Base-by-base conservation (phyloP, 2,797 vertebrate species). In the Ceryle rudis region DNA sequence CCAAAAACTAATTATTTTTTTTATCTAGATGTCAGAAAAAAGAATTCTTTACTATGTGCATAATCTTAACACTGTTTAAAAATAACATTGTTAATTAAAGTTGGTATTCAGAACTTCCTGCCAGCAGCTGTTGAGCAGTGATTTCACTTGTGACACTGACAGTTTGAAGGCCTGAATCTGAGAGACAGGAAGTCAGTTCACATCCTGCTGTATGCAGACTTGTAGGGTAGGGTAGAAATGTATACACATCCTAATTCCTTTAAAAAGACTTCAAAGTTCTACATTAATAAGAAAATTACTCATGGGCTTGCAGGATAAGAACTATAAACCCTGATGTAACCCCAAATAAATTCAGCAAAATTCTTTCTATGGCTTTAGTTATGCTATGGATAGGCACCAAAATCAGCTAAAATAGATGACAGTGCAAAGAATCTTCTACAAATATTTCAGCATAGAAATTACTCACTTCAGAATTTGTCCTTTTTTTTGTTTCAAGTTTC, bases 51-150 rank as follows among this genome's bases (percentile, higher is more conserved):
- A 31, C 33, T 35, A 16, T 31, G 33, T 84, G 20, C 26, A 58
- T 75, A 73, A 86, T 61, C n/a, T 70, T 89, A 49, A 47, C 15
- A 47, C 10, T 65, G 18, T 66, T 93, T 93, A 84, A 95, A 92
- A 90, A 70, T 41, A 46, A 93, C 69, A 9, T 62, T 80, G 26
- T 85, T 94, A 81, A 93, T 86, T 86, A 73, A 90, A 70, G 39
- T 21, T 77, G 11, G 17, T 73, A 77, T 84, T 93, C 78, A 86
- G 70, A 90, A 73, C 66, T 73, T 93, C 83, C 86, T 81, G 55
- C 39, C 15, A n/a, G 58, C 66, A 81, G 70, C 77, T 93, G 70
- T 44, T 69, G 26, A 89, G 35, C 6, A 6, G 46, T 89, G 62
- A 62, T 86, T 93, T 93, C 83, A 73, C n/a, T 75, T 39, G 35